These are phyloP conservation scores for Stramonita haemastoma DNA, from an alignment of 2,888 invertebrate species.

Conservation along the genomic window DNA sequence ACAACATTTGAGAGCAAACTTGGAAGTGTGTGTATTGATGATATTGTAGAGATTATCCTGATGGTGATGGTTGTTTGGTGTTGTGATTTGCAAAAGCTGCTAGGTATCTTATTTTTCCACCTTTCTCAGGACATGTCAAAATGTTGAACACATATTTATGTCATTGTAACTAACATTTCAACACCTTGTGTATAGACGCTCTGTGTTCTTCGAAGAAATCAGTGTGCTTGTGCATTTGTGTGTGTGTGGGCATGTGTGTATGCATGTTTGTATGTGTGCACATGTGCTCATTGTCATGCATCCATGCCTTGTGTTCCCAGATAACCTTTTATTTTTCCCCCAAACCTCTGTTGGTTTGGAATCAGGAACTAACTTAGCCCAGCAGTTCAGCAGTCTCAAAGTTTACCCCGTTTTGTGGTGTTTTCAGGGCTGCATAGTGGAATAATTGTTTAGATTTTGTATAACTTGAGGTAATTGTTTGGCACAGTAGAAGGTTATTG, in stretches of 20 bases:
- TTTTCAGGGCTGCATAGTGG: not conserved
- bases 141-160: not conserved
- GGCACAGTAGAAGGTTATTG: not conserved
- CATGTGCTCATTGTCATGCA: not conserved
- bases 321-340: too few species aligned
- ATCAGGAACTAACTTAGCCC: not conserved
- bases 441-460: not conserved
- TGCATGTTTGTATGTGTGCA: not conserved
- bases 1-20: too few species aligned
- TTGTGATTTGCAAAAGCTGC: not conserved
- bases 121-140: not conserved
- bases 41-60: not conserved
- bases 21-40: too few species aligned
- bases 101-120: too few species aligned
- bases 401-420: not conserved
- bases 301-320: not conserved
- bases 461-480: not conserved
- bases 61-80: not conserved
- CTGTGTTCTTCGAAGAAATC: too few species aligned
- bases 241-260: not conserved
- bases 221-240: too few species aligned
- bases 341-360: too few species aligned
- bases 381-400: not conserved
- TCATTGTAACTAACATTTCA: too few species aligned
- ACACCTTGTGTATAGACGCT: too few species aligned